These are phyloP conservation scores for Xerus inauris DNA, from an alignment of 2,113 vertebrate species.

Conservation along the genomic window DNA sequence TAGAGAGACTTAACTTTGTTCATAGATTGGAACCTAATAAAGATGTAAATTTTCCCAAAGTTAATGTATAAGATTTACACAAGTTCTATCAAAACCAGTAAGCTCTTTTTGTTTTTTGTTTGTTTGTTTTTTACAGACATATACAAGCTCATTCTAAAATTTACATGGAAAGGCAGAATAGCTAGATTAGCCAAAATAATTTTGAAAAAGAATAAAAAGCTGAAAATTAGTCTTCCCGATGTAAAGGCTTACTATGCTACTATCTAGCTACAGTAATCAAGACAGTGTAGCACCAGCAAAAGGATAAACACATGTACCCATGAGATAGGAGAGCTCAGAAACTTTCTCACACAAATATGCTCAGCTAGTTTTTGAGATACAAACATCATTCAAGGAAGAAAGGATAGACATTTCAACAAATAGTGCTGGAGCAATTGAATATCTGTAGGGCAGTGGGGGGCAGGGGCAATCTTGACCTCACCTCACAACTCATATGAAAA, in stretches of 20 bases:
- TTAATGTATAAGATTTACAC: background rate
- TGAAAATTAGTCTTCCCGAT: background rate
- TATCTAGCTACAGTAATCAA: background rate
- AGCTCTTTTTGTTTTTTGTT: too few species aligned
- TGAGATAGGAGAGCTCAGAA: background rate
- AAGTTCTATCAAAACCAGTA: conserved; percentile 25
- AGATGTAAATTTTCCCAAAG: background rate
- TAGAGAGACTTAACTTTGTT: background rate
- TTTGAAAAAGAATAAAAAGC: background rate
- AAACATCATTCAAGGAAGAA: background rate
- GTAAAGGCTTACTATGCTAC: background rate
- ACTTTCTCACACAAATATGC: background rate
- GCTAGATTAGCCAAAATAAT: conserved; percentile 26
- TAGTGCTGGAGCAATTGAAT: background rate
- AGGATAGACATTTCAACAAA: background rate
- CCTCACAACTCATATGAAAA: background rate
- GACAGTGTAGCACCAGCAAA: background rate
- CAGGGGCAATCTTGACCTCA: background rate
- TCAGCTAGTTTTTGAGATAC: background rate
- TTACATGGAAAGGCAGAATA: background rate
- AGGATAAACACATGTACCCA: background rate
- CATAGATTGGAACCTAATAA: background rate
- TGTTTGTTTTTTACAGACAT: background rate
- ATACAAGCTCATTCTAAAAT: background rate
- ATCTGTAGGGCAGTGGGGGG: too few species aligned